phyloP scores from a whole-genome alignment of 2,888 invertebrate species.

The Calameuta idolon region DNA sequence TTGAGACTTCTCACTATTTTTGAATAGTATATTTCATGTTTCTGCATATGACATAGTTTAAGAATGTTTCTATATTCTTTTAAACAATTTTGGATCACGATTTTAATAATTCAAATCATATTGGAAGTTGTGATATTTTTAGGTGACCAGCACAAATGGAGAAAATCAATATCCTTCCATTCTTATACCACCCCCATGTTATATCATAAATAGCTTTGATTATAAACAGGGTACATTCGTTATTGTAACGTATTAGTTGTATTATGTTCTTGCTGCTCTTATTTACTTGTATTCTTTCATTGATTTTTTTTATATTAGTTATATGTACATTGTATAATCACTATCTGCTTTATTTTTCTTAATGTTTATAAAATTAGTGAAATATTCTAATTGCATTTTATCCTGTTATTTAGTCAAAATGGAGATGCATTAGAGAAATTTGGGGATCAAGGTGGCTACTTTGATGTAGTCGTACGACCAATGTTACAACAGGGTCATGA shows the following conservation, averaged over 20 bases:
- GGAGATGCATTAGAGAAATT: conserved; percentile 43
- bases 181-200: not conserved
- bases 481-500: conserved; percentile 69
- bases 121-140: not conserved
- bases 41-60: not conserved
- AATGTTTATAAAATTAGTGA: not conserved
- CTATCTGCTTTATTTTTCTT: not conserved
- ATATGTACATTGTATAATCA: not conserved
- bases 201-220: not conserved
- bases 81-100: not conserved
- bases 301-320: not conserved
- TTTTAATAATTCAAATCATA: not conserved
- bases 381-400: not conserved
- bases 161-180: conserved; percentile 9
- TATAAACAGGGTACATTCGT: not conserved
- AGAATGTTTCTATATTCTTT: not conserved
- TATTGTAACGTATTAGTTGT: not conserved
- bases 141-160: not conserved
- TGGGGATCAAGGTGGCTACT: conserved; percentile 63
- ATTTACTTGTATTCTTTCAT: not conserved
- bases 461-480: conserved; percentile 67
- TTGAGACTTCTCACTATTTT: not conserved
- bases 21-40: not conserved
- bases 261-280: not conserved
- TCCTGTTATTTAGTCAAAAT: conserved; percentile 13